Evolutionary conservation across 92 coral and sea anemone genomes (phyloP).

Genomic region (Pocillopora grandis): DNA sequence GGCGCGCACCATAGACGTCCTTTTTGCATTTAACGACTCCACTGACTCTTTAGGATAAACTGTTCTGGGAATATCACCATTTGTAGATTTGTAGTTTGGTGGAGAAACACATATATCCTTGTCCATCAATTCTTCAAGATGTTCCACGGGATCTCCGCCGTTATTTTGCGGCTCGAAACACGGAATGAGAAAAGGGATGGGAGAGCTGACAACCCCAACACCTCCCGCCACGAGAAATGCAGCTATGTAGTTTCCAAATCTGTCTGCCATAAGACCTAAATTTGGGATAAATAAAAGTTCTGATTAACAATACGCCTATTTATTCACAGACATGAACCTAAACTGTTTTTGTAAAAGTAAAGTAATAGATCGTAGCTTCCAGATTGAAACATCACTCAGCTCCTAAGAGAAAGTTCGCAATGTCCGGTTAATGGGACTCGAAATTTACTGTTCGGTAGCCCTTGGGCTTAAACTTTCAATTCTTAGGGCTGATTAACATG

Average conservation of each 20-base stretch:
- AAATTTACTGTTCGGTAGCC: too few species aligned
- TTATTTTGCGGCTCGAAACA: neutral
- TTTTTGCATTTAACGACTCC: neutral
- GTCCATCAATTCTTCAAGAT: conserved; percentile 43
- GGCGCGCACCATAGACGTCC: neutral
- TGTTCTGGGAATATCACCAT: neutral
- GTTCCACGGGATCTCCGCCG: neutral
- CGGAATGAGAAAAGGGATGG: conserved; percentile 20
- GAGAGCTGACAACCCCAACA: conserved; percentile 14
- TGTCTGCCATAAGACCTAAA: conserved; percentile 41
- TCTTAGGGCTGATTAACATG: too few species aligned
- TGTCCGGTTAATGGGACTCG: too few species aligned
- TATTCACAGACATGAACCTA: too few species aligned
- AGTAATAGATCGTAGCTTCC: too few species aligned
- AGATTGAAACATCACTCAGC: too few species aligned
- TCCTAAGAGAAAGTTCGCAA: too few species aligned
- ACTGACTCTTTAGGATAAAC: neutral
- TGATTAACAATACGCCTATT: too few species aligned
- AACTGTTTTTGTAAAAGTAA: too few species aligned
- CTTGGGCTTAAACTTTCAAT: too few species aligned
- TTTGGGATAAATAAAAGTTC: neutral
- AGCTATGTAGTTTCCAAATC: conserved; percentile 13
- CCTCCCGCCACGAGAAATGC: conserved; percentile 37
- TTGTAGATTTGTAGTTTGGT: neutral
- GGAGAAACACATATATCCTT: neutral